phyloP scores from a whole-genome alignment of 1,140 invertebrate species.

The Drosophila watanabei region DNA sequence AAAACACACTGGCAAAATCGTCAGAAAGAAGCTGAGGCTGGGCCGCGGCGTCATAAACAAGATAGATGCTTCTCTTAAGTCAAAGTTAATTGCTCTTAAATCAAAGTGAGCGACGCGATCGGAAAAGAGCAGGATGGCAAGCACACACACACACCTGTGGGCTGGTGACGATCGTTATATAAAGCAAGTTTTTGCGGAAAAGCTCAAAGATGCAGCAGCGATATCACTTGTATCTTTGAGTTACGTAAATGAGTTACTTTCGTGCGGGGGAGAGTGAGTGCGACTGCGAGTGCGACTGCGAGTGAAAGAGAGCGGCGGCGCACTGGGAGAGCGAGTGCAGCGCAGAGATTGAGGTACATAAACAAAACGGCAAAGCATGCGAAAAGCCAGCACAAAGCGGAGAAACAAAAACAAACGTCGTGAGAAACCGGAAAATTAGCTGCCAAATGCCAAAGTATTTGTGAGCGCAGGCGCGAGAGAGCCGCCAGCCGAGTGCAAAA shows the following conservation, averaged over 20 bases:
- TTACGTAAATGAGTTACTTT: conserved; percentile 70
- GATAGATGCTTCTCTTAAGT: conserved; percentile 75
- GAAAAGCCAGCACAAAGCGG: conserved; percentile 78
- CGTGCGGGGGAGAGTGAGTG: conserved; percentile 15
- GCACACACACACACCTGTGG: conserved; percentile 1
- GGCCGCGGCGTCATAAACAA: conserved; percentile 62
- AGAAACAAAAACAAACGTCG: conserved; percentile 81
- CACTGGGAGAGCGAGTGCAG: conserved; percentile 52
- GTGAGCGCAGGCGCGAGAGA: conserved; percentile 53
- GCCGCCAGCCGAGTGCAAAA: conserved; percentile 42
- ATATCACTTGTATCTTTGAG: conserved; percentile 48
- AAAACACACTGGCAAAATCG: not conserved
- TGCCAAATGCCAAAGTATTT: conserved; percentile 38
- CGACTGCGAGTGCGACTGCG: conserved; percentile 2
- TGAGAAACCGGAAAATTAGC: conserved; percentile 57
- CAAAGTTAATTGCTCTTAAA: conserved; percentile 81
- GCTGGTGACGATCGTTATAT: conserved; percentile 49
- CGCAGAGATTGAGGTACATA: conserved; percentile 65
- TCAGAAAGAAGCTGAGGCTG: not conserved
- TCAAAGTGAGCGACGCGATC: conserved; percentile 70
- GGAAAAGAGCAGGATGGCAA: conserved; percentile 18
- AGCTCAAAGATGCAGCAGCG: conserved; percentile 45
- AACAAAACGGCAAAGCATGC: conserved; percentile 77
- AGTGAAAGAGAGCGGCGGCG: conserved; percentile 63
- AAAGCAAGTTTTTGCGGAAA: conserved; percentile 63